Conservation (phyloP, 2,113 vertebrate genomes). For the Trinectes maculatus region DNA sequence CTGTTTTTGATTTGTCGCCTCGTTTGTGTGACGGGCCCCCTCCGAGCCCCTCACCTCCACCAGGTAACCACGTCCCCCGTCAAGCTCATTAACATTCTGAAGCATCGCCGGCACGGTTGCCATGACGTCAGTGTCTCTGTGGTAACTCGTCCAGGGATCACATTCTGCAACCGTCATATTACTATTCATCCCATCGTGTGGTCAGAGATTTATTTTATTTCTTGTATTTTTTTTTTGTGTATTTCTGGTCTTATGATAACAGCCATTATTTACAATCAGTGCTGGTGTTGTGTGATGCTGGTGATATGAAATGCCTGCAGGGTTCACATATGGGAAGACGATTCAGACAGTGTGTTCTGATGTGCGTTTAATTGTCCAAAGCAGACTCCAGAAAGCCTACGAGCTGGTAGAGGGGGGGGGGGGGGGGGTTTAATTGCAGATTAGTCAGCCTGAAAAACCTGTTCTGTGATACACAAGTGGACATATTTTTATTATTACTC, state of each 20-base stretch:
- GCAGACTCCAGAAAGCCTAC: conserved; percentile 8
- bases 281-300: neutral
- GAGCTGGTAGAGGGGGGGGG: neutral
- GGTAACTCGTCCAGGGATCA: conserved; percentile 45
- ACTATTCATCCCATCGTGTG: conserved; percentile 41
- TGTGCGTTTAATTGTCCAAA: conserved; percentile 62
- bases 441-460: conserved; percentile 34
- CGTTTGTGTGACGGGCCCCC: neutral
- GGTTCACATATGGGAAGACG: conserved; percentile 1
- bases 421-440: conserved; percentile 11
- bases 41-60: conserved; percentile 44
- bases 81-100: conserved; percentile 67
- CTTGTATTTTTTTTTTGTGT: conserved; percentile 1
- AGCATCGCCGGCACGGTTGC: conserved; percentile 48
- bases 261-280: conserved; percentile 31
- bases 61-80: conserved; percentile 58
- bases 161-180: conserved; percentile 37
- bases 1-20: conserved; percentile 23
- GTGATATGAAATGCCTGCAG: conserved; percentile 37
- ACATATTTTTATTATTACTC: conserved; percentile 54
- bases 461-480: conserved; percentile 38
- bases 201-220: conserved; percentile 34
- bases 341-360: conserved; percentile 32
- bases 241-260: conserved; percentile 20
- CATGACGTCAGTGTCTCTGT: conserved; percentile 71